Conservation (phyloP, 1,140 invertebrate species). For the Cotesia vestalis region DNA sequence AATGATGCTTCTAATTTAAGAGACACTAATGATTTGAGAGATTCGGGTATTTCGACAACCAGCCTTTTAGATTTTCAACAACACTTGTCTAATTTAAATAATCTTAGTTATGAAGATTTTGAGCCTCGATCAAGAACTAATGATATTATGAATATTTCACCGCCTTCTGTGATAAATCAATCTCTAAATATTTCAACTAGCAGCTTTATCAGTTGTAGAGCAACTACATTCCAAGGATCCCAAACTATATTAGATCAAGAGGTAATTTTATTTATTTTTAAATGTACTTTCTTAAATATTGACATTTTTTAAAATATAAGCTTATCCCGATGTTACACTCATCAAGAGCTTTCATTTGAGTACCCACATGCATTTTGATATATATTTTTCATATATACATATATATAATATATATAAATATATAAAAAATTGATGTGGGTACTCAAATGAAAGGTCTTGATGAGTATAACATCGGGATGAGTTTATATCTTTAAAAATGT, state of each 20-base stretch:
- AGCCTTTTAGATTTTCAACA: constrained; percentile 63
- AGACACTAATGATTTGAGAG: constrained; percentile 64
- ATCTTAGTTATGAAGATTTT: constrained; percentile 69
- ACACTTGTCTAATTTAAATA: constrained; percentile 68
- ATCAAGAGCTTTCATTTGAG: too few species aligned
- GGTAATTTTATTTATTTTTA: constrained; percentile 47
- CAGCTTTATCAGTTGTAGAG: constrained; percentile 49
- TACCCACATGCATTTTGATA: too few species aligned
- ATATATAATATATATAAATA: too few species aligned
- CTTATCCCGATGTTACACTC: too few species aligned
- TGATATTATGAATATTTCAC: constrained; percentile 64
- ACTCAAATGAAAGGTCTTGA: too few species aligned
- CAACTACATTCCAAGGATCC: constrained; percentile 57
- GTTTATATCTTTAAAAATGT: too few species aligned
- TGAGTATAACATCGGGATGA: too few species aligned
- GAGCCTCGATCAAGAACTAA: constrained; percentile 63
- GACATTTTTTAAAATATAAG: too few species aligned
- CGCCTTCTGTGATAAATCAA: constrained; percentile 59
- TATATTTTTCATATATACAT: too few species aligned
- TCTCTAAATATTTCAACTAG: constrained; percentile 55
- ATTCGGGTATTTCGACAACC: constrained; percentile 69
- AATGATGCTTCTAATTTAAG: constrained; percentile 23
- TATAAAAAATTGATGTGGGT: too few species aligned
- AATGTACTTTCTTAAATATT: too few species aligned
- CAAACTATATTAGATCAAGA: constrained; percentile 60